Base-by-base conservation (phyloP, 2,797 vertebrate species). In the Muraenolepis orangiensis region DNA sequence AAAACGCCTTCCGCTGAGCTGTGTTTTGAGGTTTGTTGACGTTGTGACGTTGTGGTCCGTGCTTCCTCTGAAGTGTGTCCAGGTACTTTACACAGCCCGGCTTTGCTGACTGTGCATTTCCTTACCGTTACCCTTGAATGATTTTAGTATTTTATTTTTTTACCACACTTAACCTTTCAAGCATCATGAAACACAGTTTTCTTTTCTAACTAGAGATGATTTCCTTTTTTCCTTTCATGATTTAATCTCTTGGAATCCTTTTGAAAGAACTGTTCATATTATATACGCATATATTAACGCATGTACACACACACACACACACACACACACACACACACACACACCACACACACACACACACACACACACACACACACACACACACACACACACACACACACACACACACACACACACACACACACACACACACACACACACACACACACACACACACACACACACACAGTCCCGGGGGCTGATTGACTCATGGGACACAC, bases 81-180 rank as follows among this genome's bases (percentile, higher is more conserved):
- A 90, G 90, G 90, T 91, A 90, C 87, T 91, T 91, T 90, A 88
- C 88, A 80, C 75, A 66, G 67, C 23, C 29, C 69, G 78, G 86
- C 86, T 90, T 83, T 88, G 72, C 84, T 73, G 77, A 79, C 81
- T 72, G 71, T 14, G 72, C 42, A 61, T 66, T 72, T 64, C 57
- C 57, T 2, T 26, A 70, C 74, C 83, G 76, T 76, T 86, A 76
- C 88, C 91, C 83, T 86, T 79, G 81, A 85, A 86, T 79, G 3
- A 4, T 36, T 30, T 86, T 82, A 82, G 83, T 85, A 87, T 87
- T 88, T 78, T n/a, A n/a, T n/a, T 72, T 79, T n/a, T 57, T 57
- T 57, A 23, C n/a, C 51, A 4, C 51, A n/a, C 18, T 51, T 51
- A 51, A 51, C 20, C 46, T 57, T 57, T 57, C 46, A 57, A 6